phyloP scores from a whole-genome alignment of 2,888 invertebrate species.

The Taenaris catops region DNA sequence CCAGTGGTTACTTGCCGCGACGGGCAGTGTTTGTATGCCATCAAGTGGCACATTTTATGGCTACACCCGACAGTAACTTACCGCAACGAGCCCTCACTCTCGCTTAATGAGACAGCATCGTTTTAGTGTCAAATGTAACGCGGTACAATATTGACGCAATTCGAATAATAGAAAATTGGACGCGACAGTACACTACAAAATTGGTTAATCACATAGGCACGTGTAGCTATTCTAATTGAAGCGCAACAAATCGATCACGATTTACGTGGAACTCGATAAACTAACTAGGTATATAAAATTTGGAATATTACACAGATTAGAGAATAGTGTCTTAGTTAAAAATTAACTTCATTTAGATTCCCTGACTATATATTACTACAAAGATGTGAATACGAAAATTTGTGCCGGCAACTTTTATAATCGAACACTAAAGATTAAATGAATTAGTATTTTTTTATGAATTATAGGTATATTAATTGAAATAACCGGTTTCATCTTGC shows the following conservation, averaged over 20 bases:
- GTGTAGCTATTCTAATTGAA: constrained; percentile 9
- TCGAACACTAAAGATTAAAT: no score
- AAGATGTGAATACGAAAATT: no score
- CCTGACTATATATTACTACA: no score
- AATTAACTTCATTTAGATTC: no score
- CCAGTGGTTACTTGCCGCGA: constrained; percentile 14
- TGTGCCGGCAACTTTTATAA: no score
- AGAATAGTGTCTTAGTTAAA: no score
- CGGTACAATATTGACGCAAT: constrained; percentile 36
- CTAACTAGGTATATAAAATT: not conserved
- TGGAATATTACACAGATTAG: no score
- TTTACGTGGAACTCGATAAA: constrained; percentile 4
- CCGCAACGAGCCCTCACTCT: constrained; percentile 60
- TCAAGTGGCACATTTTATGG: constrained; percentile 66
- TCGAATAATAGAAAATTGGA: constrained; percentile 10
- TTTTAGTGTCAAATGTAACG: constrained; percentile 56
- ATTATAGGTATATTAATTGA: no score
- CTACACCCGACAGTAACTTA: constrained; percentile 60
- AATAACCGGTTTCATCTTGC: not conserved
- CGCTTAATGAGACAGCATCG: constrained; percentile 65
- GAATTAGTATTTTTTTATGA: no score
- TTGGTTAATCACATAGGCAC: constrained; percentile 13
- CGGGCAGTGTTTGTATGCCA: constrained; percentile 44
- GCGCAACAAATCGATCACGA: constrained; percentile 14
- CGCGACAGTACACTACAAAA: constrained; percentile 11